Conservation (phyloP, 1,140 invertebrate species). For the Olivierus martensii region DNA sequence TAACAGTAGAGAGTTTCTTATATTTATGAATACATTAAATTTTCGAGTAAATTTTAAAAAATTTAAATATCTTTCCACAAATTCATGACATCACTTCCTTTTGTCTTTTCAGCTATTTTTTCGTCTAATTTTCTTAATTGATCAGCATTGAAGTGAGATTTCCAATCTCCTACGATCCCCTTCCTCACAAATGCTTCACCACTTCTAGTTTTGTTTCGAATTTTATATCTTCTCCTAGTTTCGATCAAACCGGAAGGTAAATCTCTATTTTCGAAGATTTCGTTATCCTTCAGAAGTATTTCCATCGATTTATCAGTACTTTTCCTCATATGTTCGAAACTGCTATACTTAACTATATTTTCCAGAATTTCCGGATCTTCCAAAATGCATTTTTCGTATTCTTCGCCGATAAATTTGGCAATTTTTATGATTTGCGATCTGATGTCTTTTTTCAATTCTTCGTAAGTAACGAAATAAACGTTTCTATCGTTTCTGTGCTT, state of each 20-base stretch:
- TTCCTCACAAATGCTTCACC: slow-evolving; percentile 36
- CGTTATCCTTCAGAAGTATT: background rate
- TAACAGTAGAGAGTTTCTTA: no score
- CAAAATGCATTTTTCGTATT: background rate
- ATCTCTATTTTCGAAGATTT: background rate
- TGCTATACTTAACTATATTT: slow-evolving; percentile 1
- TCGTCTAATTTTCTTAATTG: slow-evolving; percentile 29
- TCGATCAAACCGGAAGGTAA: background rate
- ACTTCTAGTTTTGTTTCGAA: slow-evolving; percentile 25
- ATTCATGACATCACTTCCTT: slow-evolving; percentile 2
- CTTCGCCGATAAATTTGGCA: slow-evolving; percentile 14
- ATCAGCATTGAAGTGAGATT: slow-evolving; percentile 30
- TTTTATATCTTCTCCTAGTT: slow-evolving; percentile 15
- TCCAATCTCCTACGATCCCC: slow-evolving; percentile 36
- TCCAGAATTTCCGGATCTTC: background rate
- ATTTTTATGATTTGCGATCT: slow-evolving; percentile 1
- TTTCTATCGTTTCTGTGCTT: slow-evolving; percentile 23
- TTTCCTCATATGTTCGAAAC: slow-evolving; percentile 10
- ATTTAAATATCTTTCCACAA: slow-evolving; percentile 3
- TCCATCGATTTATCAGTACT: background rate
- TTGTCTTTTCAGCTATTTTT: slow-evolving; percentile 11
- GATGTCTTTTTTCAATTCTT: slow-evolving; percentile 15
- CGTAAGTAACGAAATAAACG: slow-evolving; percentile 27
- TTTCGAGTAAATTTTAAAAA: no score
- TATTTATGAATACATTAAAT: no score